Percentiles rank a stretch among this genome's conserved stretches.
Evolutionary conservation across 2,113 vertebrate species (phyloP).

Genomic region (Tenebrosternarchus preto): DNA sequence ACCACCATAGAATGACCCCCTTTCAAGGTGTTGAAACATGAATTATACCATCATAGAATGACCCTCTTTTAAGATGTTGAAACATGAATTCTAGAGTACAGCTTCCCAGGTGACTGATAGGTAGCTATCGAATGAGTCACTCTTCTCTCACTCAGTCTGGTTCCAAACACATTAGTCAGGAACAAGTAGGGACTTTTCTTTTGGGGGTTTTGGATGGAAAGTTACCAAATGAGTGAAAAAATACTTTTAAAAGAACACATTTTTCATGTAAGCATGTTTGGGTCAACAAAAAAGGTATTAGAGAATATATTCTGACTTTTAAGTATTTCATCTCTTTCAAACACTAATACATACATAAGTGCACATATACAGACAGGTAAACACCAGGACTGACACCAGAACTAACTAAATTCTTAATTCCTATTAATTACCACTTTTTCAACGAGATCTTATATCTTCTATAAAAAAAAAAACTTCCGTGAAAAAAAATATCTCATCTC

Average conservation of each 20-base stretch:
- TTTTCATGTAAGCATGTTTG: neutral
- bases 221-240: neutral
- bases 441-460: neutral
- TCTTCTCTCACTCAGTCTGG: neutral
- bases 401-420: no score
- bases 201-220: neutral
- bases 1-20: no score
- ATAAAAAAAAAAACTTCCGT: neutral
- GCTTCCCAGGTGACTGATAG: neutral
- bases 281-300: neutral
- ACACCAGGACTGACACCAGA: no score
- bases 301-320: no score
- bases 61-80: neutral
- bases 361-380: no score
- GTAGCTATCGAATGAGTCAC: neutral
- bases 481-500: neutral
- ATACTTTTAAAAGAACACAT: neutral
- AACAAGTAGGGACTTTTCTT: neutral
- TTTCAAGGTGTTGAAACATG: no score
- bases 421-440: neutral
- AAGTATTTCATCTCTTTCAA: no score
- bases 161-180: slow-evolving; percentile 2
- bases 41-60: neutral
- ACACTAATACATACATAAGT: no score
- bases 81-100: no score